Evolutionary conservation across 2,888 invertebrate species (phyloP), one percentile per base, ranked within the genome.

Genomic region (Napeogenes sylphis): DNA sequence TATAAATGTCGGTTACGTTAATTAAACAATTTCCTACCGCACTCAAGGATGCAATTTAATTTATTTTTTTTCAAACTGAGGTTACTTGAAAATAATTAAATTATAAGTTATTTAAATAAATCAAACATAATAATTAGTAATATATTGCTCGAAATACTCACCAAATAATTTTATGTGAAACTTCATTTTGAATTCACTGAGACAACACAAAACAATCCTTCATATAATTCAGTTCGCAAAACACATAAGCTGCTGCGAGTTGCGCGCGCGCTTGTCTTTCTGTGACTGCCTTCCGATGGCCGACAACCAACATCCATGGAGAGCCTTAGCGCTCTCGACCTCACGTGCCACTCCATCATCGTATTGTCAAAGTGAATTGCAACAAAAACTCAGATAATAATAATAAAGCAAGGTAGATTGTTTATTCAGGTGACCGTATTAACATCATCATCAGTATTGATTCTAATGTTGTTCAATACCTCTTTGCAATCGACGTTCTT

Each of bases 141-240:
- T 21, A 21, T 21, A 35, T 35, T 35, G 4, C 35, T 1, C 45
- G 47, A 58, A 63, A 47, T 14, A 75, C 87, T 87, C 73, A 90
- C 89, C 88, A 66, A 88, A 87, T 62, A 81, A 14, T 80, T 86
- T 85, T 46, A 89, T 75, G 65, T 84, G 80, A 66, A 88, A 75
- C 76, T 85, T 88, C 89, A 90, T 90, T 71, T 77, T 85, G 73
- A 12, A 64, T 53, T 69, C 68, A 67, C 67, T 61, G 74, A 74
- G 66, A 75, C 72, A 77, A 73, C 79, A 85, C 82, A 73, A 73
- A 68, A 68, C 63, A 62, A 65, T 64, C 72, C 71, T 70, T 64
- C 70, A 68, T 69, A 64, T 62, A 65, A 65, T 56, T 65, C 64
- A 69, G 69, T 70, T 70, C 74, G 74, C 71, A 72, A 74, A 78